These are phyloP conservation scores for Himalopsyche tibetana DNA, from an alignment of 2,888 invertebrate genomes.

Conservation along the genomic window DNA sequence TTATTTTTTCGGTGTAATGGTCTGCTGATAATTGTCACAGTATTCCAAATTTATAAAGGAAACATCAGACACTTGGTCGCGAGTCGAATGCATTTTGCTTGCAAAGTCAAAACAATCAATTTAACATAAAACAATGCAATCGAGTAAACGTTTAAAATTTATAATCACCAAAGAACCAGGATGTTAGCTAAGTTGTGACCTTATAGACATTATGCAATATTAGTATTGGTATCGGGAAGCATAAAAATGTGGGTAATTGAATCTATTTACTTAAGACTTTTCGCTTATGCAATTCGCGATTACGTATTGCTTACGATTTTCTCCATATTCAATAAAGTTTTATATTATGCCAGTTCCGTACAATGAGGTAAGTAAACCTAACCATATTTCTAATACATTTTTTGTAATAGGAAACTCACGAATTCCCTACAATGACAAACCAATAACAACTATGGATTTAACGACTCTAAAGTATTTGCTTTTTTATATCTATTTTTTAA, in stretches of 20 bases:
- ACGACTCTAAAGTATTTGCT: too few relatives aligned
- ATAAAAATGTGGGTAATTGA: neutral
- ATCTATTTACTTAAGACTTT: too few relatives aligned
- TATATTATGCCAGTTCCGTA: too few relatives aligned
- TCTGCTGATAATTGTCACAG: neutral
- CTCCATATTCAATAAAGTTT: too few relatives aligned
- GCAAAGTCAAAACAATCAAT: neutral
- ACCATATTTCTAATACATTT: too few relatives aligned
- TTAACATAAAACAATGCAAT: neutral
- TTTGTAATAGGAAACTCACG: too few relatives aligned
- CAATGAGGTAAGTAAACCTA: too few relatives aligned
- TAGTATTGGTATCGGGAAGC: neutral
- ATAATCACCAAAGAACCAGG: neutral
- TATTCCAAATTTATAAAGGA: neutral
- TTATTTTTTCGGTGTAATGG: neutral
- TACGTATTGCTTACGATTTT: too few relatives aligned
- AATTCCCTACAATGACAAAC: too few relatives aligned
- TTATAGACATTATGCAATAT: neutral
- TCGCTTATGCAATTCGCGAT: too few relatives aligned
- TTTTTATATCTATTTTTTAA: too few relatives aligned
- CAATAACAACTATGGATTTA: too few relatives aligned
- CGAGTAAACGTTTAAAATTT: neutral
- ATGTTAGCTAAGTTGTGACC: neutral
- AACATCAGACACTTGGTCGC: neutral
- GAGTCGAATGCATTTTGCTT: neutral